phyloP scores from a whole-genome alignment of 2,888 invertebrate genomes.

The Scaptomyza parva region DNA sequence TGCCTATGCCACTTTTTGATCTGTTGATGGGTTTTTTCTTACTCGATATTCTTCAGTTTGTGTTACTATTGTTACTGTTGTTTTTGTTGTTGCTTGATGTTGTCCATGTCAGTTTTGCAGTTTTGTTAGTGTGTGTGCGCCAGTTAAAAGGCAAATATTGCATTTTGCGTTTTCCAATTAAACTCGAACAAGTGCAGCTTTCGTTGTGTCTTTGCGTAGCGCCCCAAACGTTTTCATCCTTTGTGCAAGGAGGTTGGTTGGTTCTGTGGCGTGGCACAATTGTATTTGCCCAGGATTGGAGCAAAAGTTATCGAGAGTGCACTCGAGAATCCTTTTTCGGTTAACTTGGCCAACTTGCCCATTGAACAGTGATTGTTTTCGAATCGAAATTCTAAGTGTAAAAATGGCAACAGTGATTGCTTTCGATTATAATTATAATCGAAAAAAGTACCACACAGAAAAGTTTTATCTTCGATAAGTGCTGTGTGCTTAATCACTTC shows the following conservation, averaged over 20 bases:
- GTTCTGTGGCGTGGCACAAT: not conserved
- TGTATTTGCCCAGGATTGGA: conserved; percentile 9
- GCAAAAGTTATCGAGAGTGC: conserved; percentile 1
- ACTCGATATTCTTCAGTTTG: not conserved
- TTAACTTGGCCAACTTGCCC: not conserved
- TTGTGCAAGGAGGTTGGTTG: too few relatives aligned
- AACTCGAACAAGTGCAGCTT: conserved; percentile 66
- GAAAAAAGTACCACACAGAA: too few relatives aligned
- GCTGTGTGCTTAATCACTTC: conserved; percentile 24
- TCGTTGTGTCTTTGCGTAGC: conserved; percentile 41
- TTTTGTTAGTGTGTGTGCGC: conserved; percentile 16
- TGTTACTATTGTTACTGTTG: not conserved
- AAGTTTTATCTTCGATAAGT: not conserved
- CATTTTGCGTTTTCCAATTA: conserved; percentile 76
- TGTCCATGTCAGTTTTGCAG: conserved; percentile 9
- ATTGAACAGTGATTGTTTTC: not conserved
- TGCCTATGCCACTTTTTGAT: conserved; percentile 61
- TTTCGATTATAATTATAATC: too few relatives aligned
- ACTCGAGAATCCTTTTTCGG: conserved; percentile 4
- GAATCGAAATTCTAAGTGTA: not conserved
- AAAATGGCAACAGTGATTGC: too few relatives aligned
- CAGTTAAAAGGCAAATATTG: conserved; percentile 69
- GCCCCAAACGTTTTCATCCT: conserved; percentile 21
- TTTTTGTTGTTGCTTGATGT: conserved; percentile 5
- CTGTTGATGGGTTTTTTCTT: conserved; percentile 64